These are phyloP conservation scores for Callocephalon fimbriatum DNA, from an alignment of 2,113 vertebrate genomes.

Conservation along the genomic window DNA sequence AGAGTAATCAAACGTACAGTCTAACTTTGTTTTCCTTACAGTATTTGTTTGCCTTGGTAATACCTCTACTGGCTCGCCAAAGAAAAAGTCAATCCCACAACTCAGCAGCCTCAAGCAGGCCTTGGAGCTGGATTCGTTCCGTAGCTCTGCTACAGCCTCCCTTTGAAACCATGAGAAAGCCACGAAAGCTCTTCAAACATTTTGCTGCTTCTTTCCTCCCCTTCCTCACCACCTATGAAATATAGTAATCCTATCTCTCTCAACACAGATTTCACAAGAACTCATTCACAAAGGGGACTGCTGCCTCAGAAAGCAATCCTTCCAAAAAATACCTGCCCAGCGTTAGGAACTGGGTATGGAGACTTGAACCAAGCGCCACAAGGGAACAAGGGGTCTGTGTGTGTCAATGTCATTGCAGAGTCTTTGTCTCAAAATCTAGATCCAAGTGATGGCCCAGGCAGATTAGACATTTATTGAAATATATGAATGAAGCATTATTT, in stretches of 20 bases:
- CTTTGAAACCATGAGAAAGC: rapidly evolving
- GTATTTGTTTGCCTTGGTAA: neutral
- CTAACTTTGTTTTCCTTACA: neutral
- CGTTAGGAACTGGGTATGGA: neutral
- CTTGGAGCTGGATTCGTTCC: neutral
- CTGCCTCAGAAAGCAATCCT: neutral
- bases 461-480: slow-evolving; percentile 21
- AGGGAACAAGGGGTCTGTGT: neutral
- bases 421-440: neutral
- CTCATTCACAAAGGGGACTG: neutral
- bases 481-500: slow-evolving; percentile 38
- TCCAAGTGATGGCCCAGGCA: neutral
- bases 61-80: rapidly evolving
- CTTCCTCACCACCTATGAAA: neutral
- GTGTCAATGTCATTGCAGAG: neutral
- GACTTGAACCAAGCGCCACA: neutral
- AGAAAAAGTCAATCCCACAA: neutral
- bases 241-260: rapidly evolving
- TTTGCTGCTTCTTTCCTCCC: neutral
- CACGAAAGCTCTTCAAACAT: neutral
- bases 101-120: neutral
- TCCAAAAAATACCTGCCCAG: neutral
- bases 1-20: neutral
- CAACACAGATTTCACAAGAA: neutral
- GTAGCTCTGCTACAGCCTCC: neutral